These are phyloP conservation scores for Pygocentrus nattereri DNA, from an alignment of 2,797 vertebrate species.

Conservation along the genomic window DNA sequence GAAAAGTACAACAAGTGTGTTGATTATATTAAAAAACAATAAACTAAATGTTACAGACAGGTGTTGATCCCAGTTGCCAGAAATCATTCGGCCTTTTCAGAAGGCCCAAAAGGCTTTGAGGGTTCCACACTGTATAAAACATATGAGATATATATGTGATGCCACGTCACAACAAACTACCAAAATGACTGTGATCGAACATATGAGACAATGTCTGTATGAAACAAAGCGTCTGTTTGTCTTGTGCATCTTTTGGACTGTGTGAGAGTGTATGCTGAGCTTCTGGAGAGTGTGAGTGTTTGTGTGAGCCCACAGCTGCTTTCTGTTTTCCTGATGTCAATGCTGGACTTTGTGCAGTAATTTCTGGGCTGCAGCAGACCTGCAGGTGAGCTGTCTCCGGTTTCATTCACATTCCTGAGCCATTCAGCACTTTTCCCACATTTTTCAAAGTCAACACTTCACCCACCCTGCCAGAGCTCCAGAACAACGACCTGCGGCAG, in stretches of 20 bases:
- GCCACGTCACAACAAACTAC: no score
- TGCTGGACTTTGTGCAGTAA: neutral
- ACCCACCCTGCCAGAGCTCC: slow-evolving; percentile 14
- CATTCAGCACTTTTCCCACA: slow-evolving; percentile 22
- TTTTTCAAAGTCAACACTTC: slow-evolving; percentile 29
- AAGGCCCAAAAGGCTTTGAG: no score
- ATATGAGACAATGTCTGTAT: no score
- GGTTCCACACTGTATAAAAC: no score
- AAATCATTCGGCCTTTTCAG: no score
- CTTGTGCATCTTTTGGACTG: neutral
- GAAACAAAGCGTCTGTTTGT: no score
- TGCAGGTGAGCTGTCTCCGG: slow-evolving; percentile 46
- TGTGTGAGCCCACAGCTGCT: slow-evolving; percentile 46
- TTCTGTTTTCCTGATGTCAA: slow-evolving; percentile 31
- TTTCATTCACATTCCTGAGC: slow-evolving; percentile 39
- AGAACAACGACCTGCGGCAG: neutral
- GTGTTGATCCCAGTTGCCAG: no score
- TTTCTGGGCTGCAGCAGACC: slow-evolving; percentile 17
- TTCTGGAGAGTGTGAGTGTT: neutral
- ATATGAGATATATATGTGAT: no score
- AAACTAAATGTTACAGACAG: no score
- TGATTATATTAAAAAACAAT: no score
- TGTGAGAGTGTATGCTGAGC: slow-evolving; percentile 6
- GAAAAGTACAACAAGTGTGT: no score
- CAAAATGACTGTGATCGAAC: no score